Base-by-base conservation (phyloP, 2,888 invertebrate genomes). In the Caenorhabditis zanzibari region DNA sequence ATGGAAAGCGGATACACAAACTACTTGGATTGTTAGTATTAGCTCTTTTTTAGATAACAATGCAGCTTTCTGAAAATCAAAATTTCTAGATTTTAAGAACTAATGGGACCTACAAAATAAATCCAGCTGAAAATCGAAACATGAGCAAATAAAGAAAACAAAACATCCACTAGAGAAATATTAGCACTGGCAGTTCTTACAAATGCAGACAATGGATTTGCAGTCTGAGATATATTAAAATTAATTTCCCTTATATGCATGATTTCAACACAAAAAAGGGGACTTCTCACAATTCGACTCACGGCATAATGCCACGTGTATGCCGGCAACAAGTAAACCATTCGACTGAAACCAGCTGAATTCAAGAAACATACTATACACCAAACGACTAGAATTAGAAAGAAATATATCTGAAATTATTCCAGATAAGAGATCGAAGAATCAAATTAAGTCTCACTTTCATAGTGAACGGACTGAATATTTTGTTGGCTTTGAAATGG, bases 271-370 rank as follows among this genome's bases (percentile, higher is more conserved):
- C 49, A 66, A 32, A 56, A 58, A 38, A 22, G 52, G 35, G 63
- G 63, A 74, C 63, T 59, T 56, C 68, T 72, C 47, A 64, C 59
- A 64, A 24, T 63, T 64, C 49, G 64, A 84, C 83, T 76, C 69
- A 85, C 86, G 66, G 66, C 76, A 64, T 87, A 87, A 63, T 87
- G 87, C 81, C 82, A 87, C 22, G 87, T 87, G 28, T 87, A 87
- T 12, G 85, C 56, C 9, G 85, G 85, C 9, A 87, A 59, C 16
- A 87, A 54, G 38, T 87, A 87, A 35, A 81, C 84, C 71, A 85
- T 81, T n/a, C 69, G 73, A 72, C 87, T 85, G 47, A 75, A 76
- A 0, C 82, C 81, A 22, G 59, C 22, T 6, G 72, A 41, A 68
- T 87, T 80, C 22, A 85, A n/a, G 4, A 63, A 69, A 32, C 84